A percentile compares a stretch with the other conserved stretches of the same genome.
phyloP scores from a whole-genome alignment of 2,113 vertebrate genomes.

The Halcyon senegalensis region DNA sequence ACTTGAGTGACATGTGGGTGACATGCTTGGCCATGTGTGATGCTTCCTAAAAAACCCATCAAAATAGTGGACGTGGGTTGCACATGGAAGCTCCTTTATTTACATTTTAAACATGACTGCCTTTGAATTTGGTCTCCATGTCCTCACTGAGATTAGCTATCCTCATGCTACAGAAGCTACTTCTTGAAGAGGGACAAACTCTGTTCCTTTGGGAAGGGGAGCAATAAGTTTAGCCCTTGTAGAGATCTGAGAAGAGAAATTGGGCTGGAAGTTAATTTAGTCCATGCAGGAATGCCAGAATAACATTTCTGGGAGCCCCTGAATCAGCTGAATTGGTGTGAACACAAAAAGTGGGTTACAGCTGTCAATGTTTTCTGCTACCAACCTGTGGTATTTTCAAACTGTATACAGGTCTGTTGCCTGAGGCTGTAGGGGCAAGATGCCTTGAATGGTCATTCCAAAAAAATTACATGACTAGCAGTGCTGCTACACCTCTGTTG shows the following conservation, averaged over 20 bases:
- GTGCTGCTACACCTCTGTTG: neutral
- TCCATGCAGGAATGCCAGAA: neutral
- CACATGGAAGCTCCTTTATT: neutral
- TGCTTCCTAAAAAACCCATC: neutral
- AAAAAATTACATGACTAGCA: neutral
- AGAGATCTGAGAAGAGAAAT: neutral
- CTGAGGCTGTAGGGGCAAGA: neutral
- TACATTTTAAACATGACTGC: neutral
- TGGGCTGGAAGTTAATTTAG: neutral
- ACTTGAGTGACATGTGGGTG: fast-evolving
- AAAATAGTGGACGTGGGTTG: neutral
- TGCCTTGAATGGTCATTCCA: neutral
- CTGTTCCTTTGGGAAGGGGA: neutral
- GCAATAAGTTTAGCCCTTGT: neutral
- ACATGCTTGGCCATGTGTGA: neutral
- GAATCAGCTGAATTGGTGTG: neutral
- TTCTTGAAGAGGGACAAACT: neutral
- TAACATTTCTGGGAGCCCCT: neutral
- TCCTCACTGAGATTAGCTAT: neutral
- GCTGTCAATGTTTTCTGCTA: neutral
- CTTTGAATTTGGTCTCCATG: neutral
- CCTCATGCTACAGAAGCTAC: neutral
- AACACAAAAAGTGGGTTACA: neutral
- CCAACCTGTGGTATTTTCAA: neutral
- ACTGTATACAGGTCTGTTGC: neutral